A percentile compares a stretch with the other conserved stretches of the same genome.
Evolutionary conservation across 2,888 invertebrate species (phyloP).

Genomic region (Tiliacea aurago): DNA sequence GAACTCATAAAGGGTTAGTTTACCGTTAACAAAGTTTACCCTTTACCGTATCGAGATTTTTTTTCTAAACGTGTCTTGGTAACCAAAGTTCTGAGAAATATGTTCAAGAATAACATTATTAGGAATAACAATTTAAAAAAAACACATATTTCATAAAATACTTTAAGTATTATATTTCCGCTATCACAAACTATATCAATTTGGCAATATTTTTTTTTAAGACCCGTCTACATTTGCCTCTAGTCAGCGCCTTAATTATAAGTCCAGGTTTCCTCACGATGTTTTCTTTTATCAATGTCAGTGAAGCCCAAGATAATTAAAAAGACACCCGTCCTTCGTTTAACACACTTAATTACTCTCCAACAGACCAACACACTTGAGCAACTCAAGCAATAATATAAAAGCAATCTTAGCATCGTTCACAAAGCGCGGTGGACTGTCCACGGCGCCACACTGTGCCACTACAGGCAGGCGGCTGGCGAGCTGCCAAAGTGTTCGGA

Average conservation of each 20-base stretch:
- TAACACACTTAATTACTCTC: conserved; percentile 23
- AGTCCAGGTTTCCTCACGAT: neutral
- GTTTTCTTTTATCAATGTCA: neutral
- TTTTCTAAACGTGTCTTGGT: too few relatives aligned
- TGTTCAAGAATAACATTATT: too few relatives aligned
- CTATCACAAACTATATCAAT: too few relatives aligned
- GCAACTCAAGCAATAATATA: conserved; percentile 43
- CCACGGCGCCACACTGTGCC: conserved; percentile 14
- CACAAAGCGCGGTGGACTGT: conserved; percentile 33
- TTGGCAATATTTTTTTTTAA: too few relatives aligned
- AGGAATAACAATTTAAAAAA: too few relatives aligned
- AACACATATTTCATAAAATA: too few relatives aligned
- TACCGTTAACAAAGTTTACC: too few relatives aligned
- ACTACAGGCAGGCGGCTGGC: conserved; percentile 59
- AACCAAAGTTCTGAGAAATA: too few relatives aligned
- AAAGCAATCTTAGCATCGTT: conserved; percentile 40
- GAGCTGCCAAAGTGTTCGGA: conserved; percentile 64
- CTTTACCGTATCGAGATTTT: too few relatives aligned
- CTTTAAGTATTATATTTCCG: too few relatives aligned
- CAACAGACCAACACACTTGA: conserved; percentile 28
- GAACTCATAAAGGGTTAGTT: too few relatives aligned
- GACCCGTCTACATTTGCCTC: too few relatives aligned
- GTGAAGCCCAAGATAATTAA: neutral
- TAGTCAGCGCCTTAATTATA: neutral
- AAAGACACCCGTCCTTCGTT: neutral